These are phyloP conservation scores for Anguilla marmorata DNA, from an alignment of 2,797 vertebrate genomes.

Conservation along the genomic window DNA sequence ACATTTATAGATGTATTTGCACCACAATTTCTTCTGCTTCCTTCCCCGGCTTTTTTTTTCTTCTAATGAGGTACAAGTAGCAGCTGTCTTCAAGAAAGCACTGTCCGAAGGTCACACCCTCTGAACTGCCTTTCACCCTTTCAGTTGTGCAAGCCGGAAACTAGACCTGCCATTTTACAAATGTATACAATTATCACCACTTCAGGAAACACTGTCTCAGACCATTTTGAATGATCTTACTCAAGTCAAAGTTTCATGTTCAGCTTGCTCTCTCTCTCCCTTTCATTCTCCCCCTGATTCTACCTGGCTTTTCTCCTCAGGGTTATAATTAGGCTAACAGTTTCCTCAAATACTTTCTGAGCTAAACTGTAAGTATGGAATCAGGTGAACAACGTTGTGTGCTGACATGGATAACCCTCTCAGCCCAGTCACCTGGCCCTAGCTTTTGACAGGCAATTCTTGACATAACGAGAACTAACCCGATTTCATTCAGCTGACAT, in stretches of 20 bases:
- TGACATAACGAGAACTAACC: conserved; percentile 40
- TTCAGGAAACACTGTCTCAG: neutral
- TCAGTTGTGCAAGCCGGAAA: neutral
- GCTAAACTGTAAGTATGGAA: neutral
- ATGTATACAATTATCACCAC: neutral
- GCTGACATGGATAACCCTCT: neutral
- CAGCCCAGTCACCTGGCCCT: conserved; percentile 20
- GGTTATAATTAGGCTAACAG: neutral
- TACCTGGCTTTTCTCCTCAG: neutral
- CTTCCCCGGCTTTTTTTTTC: neutral
- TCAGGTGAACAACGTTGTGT: conserved; percentile 14
- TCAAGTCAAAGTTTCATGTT: neutral
- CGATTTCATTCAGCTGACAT: conserved; percentile 44
- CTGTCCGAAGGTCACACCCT: neutral
- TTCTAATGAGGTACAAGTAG: neutral
- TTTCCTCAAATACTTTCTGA: neutral
- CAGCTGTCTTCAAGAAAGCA: neutral
- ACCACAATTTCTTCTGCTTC: too few relatives aligned
- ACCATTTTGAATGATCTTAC: neutral
- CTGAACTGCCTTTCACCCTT: conserved; percentile 12
- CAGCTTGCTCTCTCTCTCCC: neutral
- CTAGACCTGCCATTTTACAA: neutral
- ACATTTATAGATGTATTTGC: too few relatives aligned
- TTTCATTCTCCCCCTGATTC: neutral
- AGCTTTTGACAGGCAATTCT: conserved; percentile 51